phyloP scores from a whole-genome alignment of 2,113 vertebrate genomes.

The Euleptes europaea region DNA sequence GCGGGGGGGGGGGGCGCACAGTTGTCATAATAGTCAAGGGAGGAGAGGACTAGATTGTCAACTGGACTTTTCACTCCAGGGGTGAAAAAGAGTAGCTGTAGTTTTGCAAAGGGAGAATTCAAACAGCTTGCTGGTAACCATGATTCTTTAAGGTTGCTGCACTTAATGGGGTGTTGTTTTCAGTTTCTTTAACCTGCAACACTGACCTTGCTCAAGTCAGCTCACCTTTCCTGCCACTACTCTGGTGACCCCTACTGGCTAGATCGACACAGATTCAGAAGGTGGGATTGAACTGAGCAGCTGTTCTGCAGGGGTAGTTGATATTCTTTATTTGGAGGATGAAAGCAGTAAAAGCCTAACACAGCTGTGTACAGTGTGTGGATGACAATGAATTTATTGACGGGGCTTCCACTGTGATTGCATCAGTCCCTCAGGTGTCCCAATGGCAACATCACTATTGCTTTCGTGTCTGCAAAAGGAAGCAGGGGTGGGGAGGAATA shows the following conservation, averaged over 20 bases:
- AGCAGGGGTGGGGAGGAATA: neutral
- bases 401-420: neutral
- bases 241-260: slow-evolving; percentile 6
- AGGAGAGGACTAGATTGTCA: neutral
- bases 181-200: neutral
- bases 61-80: neutral
- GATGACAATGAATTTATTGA: slow-evolving; percentile 18
- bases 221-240: neutral
- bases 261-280: neutral
- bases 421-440: neutral
- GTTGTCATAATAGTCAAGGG: neutral
- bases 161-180: rapidly evolving
- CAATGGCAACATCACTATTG: neutral
- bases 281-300: neutral
- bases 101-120: neutral
- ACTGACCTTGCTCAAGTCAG: neutral
- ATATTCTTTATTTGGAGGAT: neutral
- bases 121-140: neutral
- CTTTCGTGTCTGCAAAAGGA: slow-evolving; percentile 42
- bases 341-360: neutral
- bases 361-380: rapidly evolving
- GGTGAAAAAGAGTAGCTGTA: neutral
- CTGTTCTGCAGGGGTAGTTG: neutral
- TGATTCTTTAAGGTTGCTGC: neutral
- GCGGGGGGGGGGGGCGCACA: no score